Percentiles rank a stretch among this genome's conserved stretches.
phyloP scores from a whole-genome alignment of 2,797 vertebrate species.

The Manis crassicaudata region DNA sequence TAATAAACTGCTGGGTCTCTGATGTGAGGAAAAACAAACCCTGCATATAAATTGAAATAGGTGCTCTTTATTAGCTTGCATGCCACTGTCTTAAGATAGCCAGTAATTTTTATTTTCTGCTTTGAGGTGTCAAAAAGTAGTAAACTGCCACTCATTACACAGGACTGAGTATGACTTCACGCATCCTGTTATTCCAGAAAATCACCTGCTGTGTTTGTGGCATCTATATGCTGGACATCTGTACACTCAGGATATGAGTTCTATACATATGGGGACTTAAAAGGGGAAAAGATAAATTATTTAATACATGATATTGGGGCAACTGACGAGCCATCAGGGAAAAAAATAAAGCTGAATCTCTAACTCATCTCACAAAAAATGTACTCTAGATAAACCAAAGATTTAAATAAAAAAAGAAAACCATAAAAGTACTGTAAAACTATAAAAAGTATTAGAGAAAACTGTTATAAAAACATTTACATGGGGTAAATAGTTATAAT shows the following conservation, averaged over 20 bases:
- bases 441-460: constrained; percentile 24
- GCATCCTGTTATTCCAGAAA: constrained; percentile 32
- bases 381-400: constrained; percentile 8
- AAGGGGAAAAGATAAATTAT: not conserved
- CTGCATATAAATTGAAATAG: not conserved
- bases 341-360: not conserved
- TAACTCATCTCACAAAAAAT: constrained; percentile 24
- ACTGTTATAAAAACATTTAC: constrained; percentile 37
- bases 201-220: not conserved
- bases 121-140: constrained; percentile 32
- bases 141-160: not conserved
- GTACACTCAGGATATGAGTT: not conserved
- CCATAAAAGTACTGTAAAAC: constrained; percentile 7
- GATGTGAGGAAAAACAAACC: constrained; percentile 18
- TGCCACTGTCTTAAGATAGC: not conserved
- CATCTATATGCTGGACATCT: not conserved
- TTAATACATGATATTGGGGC: not conserved
- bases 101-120: constrained; percentile 17
- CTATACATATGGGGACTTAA: not conserved
- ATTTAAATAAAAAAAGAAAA: constrained; percentile 50
- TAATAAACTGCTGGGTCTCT: not conserved
- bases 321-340: not conserved
- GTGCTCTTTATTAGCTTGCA: not conserved
- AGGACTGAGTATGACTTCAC: not conserved
- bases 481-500: constrained; percentile 34